These are phyloP conservation scores for Tetranychus urticae DNA, from an alignment of 1,140 invertebrate genomes.

Conservation along the genomic window DNA sequence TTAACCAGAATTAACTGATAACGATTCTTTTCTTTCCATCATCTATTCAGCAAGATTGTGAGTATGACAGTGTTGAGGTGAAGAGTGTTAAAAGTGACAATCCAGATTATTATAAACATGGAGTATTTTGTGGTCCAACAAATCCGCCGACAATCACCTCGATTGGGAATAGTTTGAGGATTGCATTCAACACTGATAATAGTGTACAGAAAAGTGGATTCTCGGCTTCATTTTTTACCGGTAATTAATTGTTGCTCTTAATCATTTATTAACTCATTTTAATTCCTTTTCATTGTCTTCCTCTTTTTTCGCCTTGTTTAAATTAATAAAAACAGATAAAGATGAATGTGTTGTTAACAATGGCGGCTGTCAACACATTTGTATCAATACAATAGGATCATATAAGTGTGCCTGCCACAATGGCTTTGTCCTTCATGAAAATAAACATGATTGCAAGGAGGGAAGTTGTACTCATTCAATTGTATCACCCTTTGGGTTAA, in stretches of 20 bases:
- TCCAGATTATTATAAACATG: constrained; percentile 41
- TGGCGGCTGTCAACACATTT: constrained; percentile 90
- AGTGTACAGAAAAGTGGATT: constrained; percentile 83
- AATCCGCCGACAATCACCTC: constrained; percentile 62
- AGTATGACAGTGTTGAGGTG: constrained; percentile 79
- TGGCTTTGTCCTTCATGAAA: constrained; percentile 80
- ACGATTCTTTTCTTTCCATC: constrained; percentile 10
- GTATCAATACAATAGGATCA: constrained; percentile 79
- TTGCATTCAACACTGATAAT: constrained; percentile 75
- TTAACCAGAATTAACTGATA: too few relatives aligned
- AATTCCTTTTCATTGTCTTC: background rate
- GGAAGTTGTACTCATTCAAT: constrained; percentile 38
- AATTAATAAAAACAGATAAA: constrained; percentile 36
- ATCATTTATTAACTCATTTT: background rate
- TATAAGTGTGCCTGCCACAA: constrained; percentile 85
- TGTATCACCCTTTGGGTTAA: constrained; percentile 27
- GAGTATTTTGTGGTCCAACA: constrained; percentile 53
- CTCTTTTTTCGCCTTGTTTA: constrained; percentile 2
- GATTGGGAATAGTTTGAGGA: constrained; percentile 55
- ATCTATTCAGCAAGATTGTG: constrained; percentile 67
- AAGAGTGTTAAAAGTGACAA: constrained; percentile 57
- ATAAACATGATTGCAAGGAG: constrained; percentile 86
- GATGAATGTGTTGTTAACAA: constrained; percentile 89
- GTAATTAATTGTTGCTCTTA: constrained; percentile 22
- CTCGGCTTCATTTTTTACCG: constrained; percentile 72